Evolutionary conservation across 2,888 invertebrate species (phyloP), one percentile per base, ranked within the genome.

Genomic region (Phaonia tiefii): DNA sequence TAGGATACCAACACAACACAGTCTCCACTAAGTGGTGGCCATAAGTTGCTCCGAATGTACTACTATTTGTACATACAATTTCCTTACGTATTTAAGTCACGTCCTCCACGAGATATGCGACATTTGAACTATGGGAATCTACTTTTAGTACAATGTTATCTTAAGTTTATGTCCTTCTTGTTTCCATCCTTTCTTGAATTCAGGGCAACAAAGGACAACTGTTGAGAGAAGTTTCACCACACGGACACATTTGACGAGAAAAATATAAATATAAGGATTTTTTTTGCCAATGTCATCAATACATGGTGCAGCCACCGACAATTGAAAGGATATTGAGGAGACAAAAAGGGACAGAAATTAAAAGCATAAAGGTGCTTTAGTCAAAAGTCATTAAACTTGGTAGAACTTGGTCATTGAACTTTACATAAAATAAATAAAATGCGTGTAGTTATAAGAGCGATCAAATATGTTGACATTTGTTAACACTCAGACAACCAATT

Each of bases 281-380:
- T n/a, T n/a, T 75, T 67, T 81, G 78, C 78, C 69, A 63, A 63
- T 75, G 78, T 81, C 78, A 75, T 78, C 78, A 81, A 78, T 75
- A 81, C 56, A 44, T 81, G 75, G 51, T 81, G 81, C 78, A 81
- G 78, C 56, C 60, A 67, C 46, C 20, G 20, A 54, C 54, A 54
- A 51, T 49, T 37, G 60, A 20, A 60, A 20, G 15, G 60, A 7
- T 15, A 13, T 4, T 17, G 22, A 42, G 63, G 42, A 13, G 54
- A 63, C 8, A 37, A 15, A 37, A 4, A 22, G 46, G 2, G 25
- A 25, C 39, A 5, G 1, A 8, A 39, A 39, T 22, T 37, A 39
- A 71, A n/a, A 58, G 20, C 44, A 17, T 46, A 51, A 71, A 26
- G 37, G 75, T 4, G 51, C 46, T 46, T 46, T 75, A 74, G 44